Base-by-base conservation (phyloP, 2,888 invertebrate genomes). In the Steromphala cineraria region DNA sequence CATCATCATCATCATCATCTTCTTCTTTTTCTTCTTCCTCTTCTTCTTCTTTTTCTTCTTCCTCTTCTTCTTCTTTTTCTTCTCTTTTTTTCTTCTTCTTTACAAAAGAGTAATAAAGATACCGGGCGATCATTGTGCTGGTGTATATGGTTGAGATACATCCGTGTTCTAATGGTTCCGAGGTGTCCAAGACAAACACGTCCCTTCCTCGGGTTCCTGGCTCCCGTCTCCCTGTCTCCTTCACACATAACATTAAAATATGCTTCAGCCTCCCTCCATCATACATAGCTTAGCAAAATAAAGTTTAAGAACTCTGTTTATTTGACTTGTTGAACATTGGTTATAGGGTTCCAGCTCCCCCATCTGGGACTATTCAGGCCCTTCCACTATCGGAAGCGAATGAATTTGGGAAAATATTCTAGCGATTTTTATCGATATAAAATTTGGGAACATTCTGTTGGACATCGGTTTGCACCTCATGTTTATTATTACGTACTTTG, bases 261-360 rank as follows among this genome's bases (percentile, higher is more conserved):
- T 36, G 31, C 15, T 71, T 71, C 19, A 71, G 28, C 71, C 71
- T 36, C 40, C 19, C 40, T 13, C 71, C 31, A 36, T 36, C 71
- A 71, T 36, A 17, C 15, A 28, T 19, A 71, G 17, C n/a, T 71
- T 36, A 71, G 36, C 31, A 71, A 71, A 71, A 71, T 71, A 71
- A 71, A 71, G 71, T 71, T 71, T 40, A 71, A 71, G 71, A 71
- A 17, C 19, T 31, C n/a, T 71, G 71, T 71, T 71, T 71, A 71
- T 71, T 71, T 71, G 71, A 40, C 71, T 71, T 31, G 31, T 19
- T 19, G 71, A 71, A 71, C 71, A 71, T 31, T 31, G 36, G 31
- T 36, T 71, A 31, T 71, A 31, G 71, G 71, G 19, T 62, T 71
- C 36, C 31, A 19, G 71, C 24, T 15, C 71, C 15, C 71, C 71